Evolutionary conservation across 2,888 invertebrate genomes (phyloP).

Genomic region (Teleogryllus oceanicus): DNA sequence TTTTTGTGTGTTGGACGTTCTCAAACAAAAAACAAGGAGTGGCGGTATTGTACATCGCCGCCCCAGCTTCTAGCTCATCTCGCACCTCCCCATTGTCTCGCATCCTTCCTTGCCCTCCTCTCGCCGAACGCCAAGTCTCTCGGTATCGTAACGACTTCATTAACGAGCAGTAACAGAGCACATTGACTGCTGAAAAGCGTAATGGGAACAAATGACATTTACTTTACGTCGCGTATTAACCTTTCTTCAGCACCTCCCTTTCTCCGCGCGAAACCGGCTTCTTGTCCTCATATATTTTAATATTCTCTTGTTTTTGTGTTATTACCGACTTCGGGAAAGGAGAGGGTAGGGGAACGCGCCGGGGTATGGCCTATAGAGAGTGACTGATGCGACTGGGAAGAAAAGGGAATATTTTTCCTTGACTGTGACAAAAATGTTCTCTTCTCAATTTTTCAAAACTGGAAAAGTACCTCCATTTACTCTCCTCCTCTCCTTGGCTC

Average conservation of each 20-base stretch:
- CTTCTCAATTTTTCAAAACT: slow-evolving; percentile 18
- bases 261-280: neutral
- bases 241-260: slow-evolving; percentile 1
- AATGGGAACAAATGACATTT: neutral
- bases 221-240: neutral
- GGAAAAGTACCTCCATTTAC: slow-evolving; percentile 26
- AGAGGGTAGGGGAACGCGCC: neutral
- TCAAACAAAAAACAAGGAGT: too few species aligned
- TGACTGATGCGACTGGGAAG: neutral
- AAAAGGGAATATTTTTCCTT: slow-evolving; percentile 21
- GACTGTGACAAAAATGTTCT: slow-evolving; percentile 20
- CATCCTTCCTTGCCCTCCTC: too few species aligned
- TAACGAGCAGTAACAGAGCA: neutral
- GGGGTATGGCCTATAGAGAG: neutral
- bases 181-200: neutral
- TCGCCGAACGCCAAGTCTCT: neutral
- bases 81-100: too few species aligned
- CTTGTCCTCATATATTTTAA: slow-evolving; percentile 9
- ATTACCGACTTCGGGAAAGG: slow-evolving; percentile 18
- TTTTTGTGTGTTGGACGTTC: too few species aligned
- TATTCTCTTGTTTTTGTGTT: slow-evolving; percentile 9
- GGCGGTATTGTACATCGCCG: too few species aligned
- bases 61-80: too few species aligned
- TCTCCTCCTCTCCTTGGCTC: neutral
- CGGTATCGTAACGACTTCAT: slow-evolving; percentile 18